Evolutionary conservation across 2,797 vertebrate genomes (phyloP).

Genomic region (Pelochelys cantorii): DNA sequence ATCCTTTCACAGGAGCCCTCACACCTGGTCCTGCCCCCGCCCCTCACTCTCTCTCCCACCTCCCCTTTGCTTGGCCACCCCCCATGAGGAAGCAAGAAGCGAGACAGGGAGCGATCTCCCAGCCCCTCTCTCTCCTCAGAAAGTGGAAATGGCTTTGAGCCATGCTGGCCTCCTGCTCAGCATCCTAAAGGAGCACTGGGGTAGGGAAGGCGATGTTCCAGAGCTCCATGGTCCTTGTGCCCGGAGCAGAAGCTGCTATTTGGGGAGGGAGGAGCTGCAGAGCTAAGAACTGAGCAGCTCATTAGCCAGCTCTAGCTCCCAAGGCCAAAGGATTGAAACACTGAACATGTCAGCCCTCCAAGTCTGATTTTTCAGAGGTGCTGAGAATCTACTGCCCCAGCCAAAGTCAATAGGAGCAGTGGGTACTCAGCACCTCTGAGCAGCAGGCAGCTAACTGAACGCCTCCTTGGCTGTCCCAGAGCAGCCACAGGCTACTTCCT

Average conservation of each 20-base stretch:
- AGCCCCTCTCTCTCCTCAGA: not conserved
- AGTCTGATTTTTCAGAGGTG: not conserved
- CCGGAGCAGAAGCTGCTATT: not conserved
- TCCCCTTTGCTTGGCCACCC: not conserved
- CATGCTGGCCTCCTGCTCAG: not conserved
- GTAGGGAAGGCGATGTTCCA: not conserved
- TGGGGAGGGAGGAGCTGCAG: not conserved
- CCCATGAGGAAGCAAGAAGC: not conserved
- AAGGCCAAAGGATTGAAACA: not conserved
- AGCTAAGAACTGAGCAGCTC: not conserved
- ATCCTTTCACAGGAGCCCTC: not conserved
- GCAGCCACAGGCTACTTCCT: not conserved
- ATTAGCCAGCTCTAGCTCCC: not conserved
- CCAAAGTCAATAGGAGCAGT: not conserved
- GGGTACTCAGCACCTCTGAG: not conserved
- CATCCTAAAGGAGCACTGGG: not conserved
- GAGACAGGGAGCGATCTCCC: not conserved
- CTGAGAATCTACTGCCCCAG: not conserved
- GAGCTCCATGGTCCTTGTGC: not conserved
- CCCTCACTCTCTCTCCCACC: not conserved
- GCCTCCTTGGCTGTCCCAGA: not conserved
- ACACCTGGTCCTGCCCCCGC: not conserved
- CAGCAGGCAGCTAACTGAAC: not conserved
- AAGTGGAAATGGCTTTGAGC: not conserved
- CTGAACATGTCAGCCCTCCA: rapidly evolving